phyloP scores from a whole-genome alignment of 1,140 invertebrate species.

The Seison nebaliae region DNA sequence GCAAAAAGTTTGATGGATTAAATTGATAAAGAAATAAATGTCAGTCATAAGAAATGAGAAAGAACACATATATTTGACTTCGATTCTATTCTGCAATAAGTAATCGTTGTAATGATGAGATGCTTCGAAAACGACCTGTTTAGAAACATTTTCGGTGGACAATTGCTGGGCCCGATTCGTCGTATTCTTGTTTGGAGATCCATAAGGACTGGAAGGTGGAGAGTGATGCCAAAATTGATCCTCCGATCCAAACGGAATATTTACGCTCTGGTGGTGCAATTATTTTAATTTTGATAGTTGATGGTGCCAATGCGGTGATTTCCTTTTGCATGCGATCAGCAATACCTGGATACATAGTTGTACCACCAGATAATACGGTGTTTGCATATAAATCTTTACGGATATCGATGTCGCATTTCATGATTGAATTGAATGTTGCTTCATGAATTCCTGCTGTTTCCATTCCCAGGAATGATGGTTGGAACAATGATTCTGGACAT shows the following conservation, averaged over 20 bases:
- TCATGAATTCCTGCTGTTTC: conserved; percentile 28
- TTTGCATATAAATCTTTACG: conserved; percentile 30
- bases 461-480: conserved; percentile 32
- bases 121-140: conserved; percentile 20
- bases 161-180: conserved; percentile 68
- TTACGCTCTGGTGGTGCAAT: conserved; percentile 30
- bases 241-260: conserved; percentile 28
- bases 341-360: conserved; percentile 34
- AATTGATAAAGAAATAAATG: too few relatives aligned
- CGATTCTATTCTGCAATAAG: too few relatives aligned
- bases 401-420: conserved; percentile 31
- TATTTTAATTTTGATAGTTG: conserved; percentile 29
- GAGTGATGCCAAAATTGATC: conserved; percentile 28
- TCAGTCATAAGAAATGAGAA: too few relatives aligned
- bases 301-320: conserved; percentile 32
- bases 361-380: conserved; percentile 32
- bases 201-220: conserved; percentile 40
- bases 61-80: too few relatives aligned
- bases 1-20: too few relatives aligned
- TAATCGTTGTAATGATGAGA: too few relatives aligned
- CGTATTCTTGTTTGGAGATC: conserved; percentile 81
- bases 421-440: conserved; percentile 27
- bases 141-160: conserved; percentile 83
- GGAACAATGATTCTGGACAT: conserved; percentile 67
- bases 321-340: conserved; percentile 32